phyloP scores from a whole-genome alignment of 1,140 invertebrate genomes.

The Eciton burchellii region DNA sequence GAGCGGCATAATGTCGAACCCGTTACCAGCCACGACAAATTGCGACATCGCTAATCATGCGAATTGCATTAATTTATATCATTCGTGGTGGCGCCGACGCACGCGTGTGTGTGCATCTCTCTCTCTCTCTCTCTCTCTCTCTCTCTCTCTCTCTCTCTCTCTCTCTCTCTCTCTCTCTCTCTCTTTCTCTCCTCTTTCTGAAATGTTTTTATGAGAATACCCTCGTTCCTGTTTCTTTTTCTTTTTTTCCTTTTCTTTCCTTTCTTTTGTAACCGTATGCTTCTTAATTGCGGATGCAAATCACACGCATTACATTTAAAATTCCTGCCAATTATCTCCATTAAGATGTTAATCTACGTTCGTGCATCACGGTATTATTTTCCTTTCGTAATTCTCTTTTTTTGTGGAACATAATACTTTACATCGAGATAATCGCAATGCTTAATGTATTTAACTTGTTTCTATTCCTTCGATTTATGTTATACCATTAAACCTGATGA shows the following conservation, averaged over 20 bases:
- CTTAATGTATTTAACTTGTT: not conserved
- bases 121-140: not conserved
- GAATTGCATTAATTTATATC: conserved; percentile 55
- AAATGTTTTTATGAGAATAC: not conserved
- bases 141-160: not conserved
- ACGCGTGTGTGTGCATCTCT: not conserved
- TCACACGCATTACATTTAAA: too few species aligned
- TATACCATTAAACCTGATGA: not conserved
- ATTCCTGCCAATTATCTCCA: not conserved
- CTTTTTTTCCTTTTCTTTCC: too few species aligned
- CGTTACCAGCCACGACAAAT: conserved; percentile 60
- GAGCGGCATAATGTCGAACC: conserved; percentile 13
- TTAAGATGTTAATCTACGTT: too few species aligned
- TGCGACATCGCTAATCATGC: conserved; percentile 17
- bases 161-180: not conserved
- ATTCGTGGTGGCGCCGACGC: conserved; percentile 10
- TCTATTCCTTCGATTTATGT: not conserved
- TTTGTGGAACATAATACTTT: not conserved
- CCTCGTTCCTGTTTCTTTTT: not conserved
- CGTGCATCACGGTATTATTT: too few species aligned
- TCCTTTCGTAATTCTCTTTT: too few species aligned
- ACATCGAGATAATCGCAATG: not conserved
- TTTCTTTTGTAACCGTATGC: not conserved
- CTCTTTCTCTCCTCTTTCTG: not conserved
- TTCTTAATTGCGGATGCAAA: not conserved